Evolutionary conservation across 2,797 vertebrate genomes (phyloP), one percentile per base, ranked within the genome.

Genomic region (Xiphorhynchus erythropygius): DNA sequence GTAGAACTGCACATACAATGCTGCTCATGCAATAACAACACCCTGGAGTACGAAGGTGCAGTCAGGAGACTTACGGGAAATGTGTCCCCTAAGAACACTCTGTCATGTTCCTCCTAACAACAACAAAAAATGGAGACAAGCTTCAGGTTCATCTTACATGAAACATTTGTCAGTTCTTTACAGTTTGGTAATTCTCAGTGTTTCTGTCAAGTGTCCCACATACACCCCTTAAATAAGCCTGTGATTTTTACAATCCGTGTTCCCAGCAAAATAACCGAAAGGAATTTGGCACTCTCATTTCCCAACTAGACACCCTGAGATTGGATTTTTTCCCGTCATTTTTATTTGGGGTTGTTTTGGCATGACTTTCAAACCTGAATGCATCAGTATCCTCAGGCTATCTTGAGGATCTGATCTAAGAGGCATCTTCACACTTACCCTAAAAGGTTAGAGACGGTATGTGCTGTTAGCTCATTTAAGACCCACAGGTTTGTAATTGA

Each of bases 351-450:
- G 13, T 74, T 90, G 41, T 89, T 96, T 88, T 93, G 93, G 85
- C 74, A 86, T 64, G 87, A 82, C 74, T 94, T 90, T 84, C 79
- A 94, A 86, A 91, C 33, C 80, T 70, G 67, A 91, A 84, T 74
- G 74, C 87, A 90, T 84, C 59, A 49, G 70, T 91, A 76, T 73
- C 85, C 65, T 17, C 39, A 68, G 94, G 93, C 94, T 97, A 94
- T 96, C 94, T 95, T 89, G 59, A 96, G 95, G 85, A 94, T 93
- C 89, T 97, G 96, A 97, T 95, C 95, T 95, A 90, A 96, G 94
- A 96, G 94, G 74, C 85, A 90, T 84, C 80, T 95, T 96, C 84
- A 74, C 93, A 89, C 93, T 91, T 93, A 73, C 96, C 91, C 87
- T 95, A 95, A 88, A 96, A 94, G 93, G 94, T 2, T 93, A 83